Evolutionary conservation across 1,140 invertebrate genomes (phyloP).

Genomic region (Drosophila navojoa): DNA sequence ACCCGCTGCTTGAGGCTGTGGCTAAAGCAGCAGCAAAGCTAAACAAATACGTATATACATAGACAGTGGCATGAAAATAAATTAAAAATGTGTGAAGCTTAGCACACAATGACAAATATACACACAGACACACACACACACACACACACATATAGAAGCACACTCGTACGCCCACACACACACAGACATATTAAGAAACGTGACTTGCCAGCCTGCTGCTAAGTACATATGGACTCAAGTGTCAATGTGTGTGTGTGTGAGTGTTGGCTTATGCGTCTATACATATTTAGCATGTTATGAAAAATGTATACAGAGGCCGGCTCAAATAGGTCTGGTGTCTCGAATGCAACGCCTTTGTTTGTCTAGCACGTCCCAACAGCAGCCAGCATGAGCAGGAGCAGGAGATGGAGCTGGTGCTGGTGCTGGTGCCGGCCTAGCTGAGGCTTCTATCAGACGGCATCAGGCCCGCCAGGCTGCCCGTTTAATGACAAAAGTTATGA

Average conservation of each 20-base stretch:
- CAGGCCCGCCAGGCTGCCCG: conserved; percentile 30
- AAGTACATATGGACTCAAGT: conserved; percentile 22
- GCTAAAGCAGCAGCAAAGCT: conserved; percentile 46
- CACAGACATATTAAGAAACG: conserved; percentile 75
- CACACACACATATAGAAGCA: not conserved
- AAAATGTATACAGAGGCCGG: conserved; percentile 66
- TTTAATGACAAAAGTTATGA: conserved; percentile 80
- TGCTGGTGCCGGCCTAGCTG: too few relatives aligned
- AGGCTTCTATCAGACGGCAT: conserved; percentile 18
- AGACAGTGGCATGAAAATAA: conserved; percentile 66
- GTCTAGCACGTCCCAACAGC: conserved; percentile 51
- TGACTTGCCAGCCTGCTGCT: conserved; percentile 56
- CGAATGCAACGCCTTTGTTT: conserved; percentile 55
- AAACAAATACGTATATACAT: conserved; percentile 20
- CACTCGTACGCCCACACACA: conserved; percentile 3
- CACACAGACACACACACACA: conserved; percentile 37
- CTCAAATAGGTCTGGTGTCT: conserved; percentile 19
- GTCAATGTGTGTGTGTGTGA: conserved; percentile 8
- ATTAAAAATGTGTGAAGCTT: conserved; percentile 75
- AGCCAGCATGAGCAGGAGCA: not conserved
- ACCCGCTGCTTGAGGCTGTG: conserved; percentile 66
- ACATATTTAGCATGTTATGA: conserved; percentile 76
- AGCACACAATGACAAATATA: conserved; percentile 39
- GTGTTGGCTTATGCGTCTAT: conserved; percentile 14
- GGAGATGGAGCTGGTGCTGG: not conserved